Percentiles rank a stretch among this genome's conserved stretches.
Evolutionary conservation across 92 coral and sea anemone species (phyloP).

Genomic region (Phenganax stokvisi): DNA sequence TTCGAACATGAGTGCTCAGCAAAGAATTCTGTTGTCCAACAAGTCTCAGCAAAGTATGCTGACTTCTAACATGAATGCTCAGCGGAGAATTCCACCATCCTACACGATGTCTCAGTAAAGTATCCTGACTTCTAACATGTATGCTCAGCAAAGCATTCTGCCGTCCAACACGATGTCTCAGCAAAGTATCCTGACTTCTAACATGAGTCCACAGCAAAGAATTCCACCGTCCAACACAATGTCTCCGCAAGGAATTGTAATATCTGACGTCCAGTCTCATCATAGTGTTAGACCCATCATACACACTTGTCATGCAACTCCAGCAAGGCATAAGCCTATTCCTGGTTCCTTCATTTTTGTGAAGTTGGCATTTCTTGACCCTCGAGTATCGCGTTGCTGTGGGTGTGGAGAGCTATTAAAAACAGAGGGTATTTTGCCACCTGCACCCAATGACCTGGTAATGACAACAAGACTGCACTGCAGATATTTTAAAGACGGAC

Average conservation of each 20-base stretch:
- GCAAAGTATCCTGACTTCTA: neutral
- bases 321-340: slow-evolving; percentile 41
- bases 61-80: slow-evolving; percentile 4
- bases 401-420: slow-evolving; percentile 50
- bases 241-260: slow-evolving; percentile 2
- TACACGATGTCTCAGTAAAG: neutral
- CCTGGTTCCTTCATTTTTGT: slow-evolving; percentile 44
- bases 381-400: slow-evolving; percentile 47
- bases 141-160: neutral
- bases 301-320: neutral
- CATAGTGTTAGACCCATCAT: neutral
- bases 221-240: neutral
- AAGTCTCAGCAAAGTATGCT: neutral
- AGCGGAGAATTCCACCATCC: neutral
- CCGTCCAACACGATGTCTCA: neutral
- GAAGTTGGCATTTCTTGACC: slow-evolving; percentile 44
- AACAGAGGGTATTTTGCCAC: slow-evolving; percentile 43
- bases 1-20: slow-evolving; percentile 3
- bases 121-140: neutral
- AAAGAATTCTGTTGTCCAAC: neutral
- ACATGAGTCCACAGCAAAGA: neutral
- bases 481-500: slow-evolving; percentile 37
- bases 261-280: neutral
- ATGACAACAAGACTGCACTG: slow-evolving; percentile 41
- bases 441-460: slow-evolving; percentile 47